Evolutionary conservation across 2,797 vertebrate genomes (phyloP).

Genomic region (Betta splendens): DNA sequence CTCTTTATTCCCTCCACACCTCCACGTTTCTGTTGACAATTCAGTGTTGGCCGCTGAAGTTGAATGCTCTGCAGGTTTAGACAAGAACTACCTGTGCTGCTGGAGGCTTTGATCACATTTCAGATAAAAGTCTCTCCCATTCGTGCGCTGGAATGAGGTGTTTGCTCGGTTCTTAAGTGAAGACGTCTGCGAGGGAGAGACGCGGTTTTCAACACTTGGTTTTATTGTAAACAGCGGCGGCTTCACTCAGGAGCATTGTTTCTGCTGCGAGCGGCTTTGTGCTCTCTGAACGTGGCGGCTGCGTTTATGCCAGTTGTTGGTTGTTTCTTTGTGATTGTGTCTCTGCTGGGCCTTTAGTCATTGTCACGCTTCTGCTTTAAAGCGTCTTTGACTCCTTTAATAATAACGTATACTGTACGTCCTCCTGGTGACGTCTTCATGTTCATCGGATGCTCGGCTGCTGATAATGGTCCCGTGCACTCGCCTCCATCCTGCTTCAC

Average conservation of each 20-base stretch:
- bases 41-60: constrained; percentile 36
- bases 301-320: not conserved
- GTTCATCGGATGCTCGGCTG: constrained; percentile 56
- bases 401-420: constrained; percentile 11
- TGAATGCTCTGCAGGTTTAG: constrained; percentile 57
- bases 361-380: constrained; percentile 26
- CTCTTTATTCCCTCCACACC: constrained; percentile 14
- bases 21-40: constrained; percentile 27
- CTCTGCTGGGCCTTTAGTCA: constrained; percentile 30
- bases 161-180: constrained; percentile 18
- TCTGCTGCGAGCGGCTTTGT: constrained; percentile 1
- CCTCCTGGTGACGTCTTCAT: constrained; percentile 21
- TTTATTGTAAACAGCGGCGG: constrained; percentile 22
- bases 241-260: constrained; percentile 1
- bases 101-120: constrained; percentile 61
- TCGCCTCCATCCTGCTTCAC: constrained; percentile 50
- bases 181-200: constrained; percentile 20
- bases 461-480: constrained; percentile 56
- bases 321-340: constrained; percentile 19
- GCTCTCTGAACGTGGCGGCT: constrained; percentile 5
- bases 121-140: constrained; percentile 47
- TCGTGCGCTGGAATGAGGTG: constrained; percentile 18
- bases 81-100: constrained; percentile 36
- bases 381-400: constrained; percentile 29
- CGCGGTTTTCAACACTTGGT: constrained; percentile 5